phyloP scores from a whole-genome alignment of 2,797 vertebrate species.

The Cynodonichthys magdalenae region DNA sequence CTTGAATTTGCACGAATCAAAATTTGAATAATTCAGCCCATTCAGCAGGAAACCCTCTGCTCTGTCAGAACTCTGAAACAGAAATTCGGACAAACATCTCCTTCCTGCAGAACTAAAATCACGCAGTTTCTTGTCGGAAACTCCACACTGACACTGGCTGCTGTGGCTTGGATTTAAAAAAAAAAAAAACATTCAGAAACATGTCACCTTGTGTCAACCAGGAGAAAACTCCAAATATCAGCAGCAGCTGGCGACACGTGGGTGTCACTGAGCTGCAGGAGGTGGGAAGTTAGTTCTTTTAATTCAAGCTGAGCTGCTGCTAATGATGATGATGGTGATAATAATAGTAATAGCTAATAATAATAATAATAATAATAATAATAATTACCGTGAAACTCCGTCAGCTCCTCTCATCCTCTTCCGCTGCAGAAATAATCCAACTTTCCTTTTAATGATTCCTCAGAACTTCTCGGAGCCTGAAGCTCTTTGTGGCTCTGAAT shows the following conservation, averaged over 20 bases:
- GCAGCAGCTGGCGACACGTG: background rate
- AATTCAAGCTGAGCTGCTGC: background rate
- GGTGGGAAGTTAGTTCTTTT: too few species aligned
- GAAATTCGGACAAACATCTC: too few species aligned
- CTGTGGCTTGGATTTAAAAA: background rate
- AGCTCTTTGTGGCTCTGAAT: background rate
- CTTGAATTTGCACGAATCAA: background rate
- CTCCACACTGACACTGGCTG: slow-evolving; percentile 24
- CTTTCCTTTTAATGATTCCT: slow-evolving; percentile 40
- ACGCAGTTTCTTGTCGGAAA: background rate
- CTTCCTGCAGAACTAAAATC: background rate
- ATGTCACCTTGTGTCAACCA: slow-evolving; percentile 10
- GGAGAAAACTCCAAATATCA: background rate
- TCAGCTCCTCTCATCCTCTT: slow-evolving; percentile 56
- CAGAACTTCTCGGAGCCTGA: slow-evolving; percentile 16
- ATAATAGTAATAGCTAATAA: background rate
- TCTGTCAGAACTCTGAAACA: too few species aligned
- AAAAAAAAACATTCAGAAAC: slow-evolving; percentile 7
- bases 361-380: slow-evolving; percentile 4
- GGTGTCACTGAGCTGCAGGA: background rate
- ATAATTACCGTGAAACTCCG: slow-evolving; percentile 56
- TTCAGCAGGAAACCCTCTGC: too few species aligned
- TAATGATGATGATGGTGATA: background rate
- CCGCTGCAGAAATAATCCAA: slow-evolving; percentile 62
- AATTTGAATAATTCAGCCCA: background rate